Conservation (phyloP, 1,140 invertebrate species). For the Drosophila quadrilineata region DNA sequence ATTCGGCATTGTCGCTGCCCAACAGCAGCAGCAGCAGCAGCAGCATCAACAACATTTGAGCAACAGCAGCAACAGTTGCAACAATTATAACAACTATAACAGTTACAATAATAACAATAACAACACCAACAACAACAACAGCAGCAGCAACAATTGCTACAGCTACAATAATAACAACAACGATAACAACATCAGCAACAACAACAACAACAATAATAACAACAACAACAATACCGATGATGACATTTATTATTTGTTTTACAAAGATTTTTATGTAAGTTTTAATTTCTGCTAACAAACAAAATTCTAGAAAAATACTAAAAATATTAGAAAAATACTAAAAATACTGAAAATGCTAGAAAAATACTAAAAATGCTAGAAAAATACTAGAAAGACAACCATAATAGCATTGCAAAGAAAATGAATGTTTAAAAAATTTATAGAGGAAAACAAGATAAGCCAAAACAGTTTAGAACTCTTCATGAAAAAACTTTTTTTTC, state of each 20-base stretch:
- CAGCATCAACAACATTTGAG: slow-evolving; percentile 10
- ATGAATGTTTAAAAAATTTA: not conserved
- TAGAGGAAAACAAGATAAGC: no score
- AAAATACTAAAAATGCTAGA: not conserved
- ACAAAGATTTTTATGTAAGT: slow-evolving; percentile 79
- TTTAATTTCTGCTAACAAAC: slow-evolving; percentile 5
- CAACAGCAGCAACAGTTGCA: slow-evolving; percentile 32
- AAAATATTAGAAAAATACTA: not conserved
- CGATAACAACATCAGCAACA: slow-evolving; percentile 36
- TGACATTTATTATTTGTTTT: slow-evolving; percentile 77
- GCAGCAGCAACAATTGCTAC: slow-evolving; percentile 28
- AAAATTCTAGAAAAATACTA: not conserved
- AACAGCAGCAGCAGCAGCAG: slow-evolving; percentile 39
- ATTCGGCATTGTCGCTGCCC: slow-evolving; percentile 31
- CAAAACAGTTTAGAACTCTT: no score
- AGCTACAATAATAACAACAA: slow-evolving; percentile 34
- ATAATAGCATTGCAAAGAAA: not conserved
- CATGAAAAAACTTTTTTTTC: no score
- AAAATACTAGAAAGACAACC: not conserved
- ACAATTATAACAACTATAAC: slow-evolving; percentile 49
- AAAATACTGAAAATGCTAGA: not conserved
- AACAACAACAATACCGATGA: slow-evolving; percentile 70
- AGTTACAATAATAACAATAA: slow-evolving; percentile 51
- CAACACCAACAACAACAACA: slow-evolving; percentile 44
- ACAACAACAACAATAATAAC: slow-evolving; percentile 46